A percentile compares a stretch with the other conserved stretches of the same genome.
Conservation (phyloP, 2,888 invertebrate genomes). For the Pristionchus exspectatus region DNA sequence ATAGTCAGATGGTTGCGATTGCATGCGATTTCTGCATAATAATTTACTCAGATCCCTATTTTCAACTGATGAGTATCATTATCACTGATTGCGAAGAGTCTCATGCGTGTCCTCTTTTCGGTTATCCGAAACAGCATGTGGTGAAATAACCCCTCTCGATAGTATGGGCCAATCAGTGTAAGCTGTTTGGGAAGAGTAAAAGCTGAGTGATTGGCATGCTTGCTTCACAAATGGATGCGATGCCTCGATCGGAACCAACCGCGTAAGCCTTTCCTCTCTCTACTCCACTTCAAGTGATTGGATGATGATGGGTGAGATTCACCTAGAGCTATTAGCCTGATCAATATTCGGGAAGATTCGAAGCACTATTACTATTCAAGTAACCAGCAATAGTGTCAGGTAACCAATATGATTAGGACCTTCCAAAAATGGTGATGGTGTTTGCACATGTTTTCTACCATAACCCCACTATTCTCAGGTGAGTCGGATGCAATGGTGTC, state of each 20-base stretch:
- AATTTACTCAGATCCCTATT: too few species aligned
- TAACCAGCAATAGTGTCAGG: too few species aligned
- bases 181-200: not conserved
- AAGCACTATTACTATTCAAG: too few species aligned
- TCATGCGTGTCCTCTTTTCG: not conserved
- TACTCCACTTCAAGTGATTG: slow-evolving; percentile 17
- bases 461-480: not conserved
- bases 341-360: not conserved
- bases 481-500: not conserved
- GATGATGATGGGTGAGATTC: not conserved
- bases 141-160: not conserved
- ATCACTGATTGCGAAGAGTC: not conserved
- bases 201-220: not conserved
- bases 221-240: not conserved
- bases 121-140: not conserved
- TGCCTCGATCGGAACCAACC: slow-evolving; percentile 14
- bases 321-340: not conserved
- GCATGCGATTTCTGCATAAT: not conserved
- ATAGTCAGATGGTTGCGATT: not conserved
- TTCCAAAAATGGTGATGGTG: not conserved
- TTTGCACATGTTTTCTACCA: not conserved
- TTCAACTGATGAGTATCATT: not conserved
- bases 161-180: not conserved
- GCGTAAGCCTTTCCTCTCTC: not conserved
- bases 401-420: too few species aligned